Conservation (phyloP, 64 coral and sea anemone genomes). For the Montipora cactus region DNA sequence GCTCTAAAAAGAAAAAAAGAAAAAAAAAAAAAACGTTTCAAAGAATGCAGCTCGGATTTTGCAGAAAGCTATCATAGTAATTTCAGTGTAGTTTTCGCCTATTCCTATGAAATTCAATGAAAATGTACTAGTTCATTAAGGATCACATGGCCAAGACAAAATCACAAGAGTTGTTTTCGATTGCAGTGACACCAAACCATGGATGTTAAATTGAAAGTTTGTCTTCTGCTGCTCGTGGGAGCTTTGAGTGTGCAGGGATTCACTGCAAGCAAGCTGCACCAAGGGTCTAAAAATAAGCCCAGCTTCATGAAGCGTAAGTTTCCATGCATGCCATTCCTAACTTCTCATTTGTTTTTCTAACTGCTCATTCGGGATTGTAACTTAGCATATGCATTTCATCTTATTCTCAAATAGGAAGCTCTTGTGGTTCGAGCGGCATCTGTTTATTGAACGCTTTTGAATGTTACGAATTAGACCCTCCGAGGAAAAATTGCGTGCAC, state of each 20-base stretch:
- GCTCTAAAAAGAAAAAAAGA: neutral
- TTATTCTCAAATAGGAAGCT: neutral
- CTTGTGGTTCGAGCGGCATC: neutral
- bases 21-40: neutral
- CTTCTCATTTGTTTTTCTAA: neutral
- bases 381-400: neutral
- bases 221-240: slow-evolving; percentile 2
- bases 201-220: slow-evolving; percentile 10
- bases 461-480: slow-evolving; percentile 1
- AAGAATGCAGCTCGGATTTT: neutral
- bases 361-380: slow-evolving; percentile 1
- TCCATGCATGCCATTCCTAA: neutral
- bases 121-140: neutral
- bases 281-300: neutral
- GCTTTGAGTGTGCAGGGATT: slow-evolving; percentile 18
- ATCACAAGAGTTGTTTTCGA: neutral
- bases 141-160: slow-evolving; percentile 3
- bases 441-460: too few species aligned
- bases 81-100: neutral
- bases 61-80: neutral
- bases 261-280: neutral
- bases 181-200: slow-evolving; percentile 8
- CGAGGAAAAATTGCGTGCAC: neutral
- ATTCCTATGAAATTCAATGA: slow-evolving; percentile 7
- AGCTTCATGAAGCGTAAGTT: slow-evolving; percentile 11